Evolutionary conservation across 1,140 invertebrate species (phyloP), one percentile per base, ranked within the genome.

Genomic region (Agrypnia vestita): DNA sequence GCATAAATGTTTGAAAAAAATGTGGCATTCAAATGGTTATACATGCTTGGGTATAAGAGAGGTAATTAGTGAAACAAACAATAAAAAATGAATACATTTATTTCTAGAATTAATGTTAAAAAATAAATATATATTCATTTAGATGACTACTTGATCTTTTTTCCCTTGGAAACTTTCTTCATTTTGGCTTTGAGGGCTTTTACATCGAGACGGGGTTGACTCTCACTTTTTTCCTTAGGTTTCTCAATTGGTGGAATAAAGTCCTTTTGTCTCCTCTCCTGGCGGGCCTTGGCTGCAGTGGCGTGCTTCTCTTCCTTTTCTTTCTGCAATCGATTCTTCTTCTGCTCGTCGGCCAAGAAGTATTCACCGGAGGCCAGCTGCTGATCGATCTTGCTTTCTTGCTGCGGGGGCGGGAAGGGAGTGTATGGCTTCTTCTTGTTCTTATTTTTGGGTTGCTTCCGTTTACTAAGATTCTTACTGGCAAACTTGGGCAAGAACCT

Each of bases 401-500:
- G 91, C 86, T 97, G 97, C 7, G 95, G 91, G 11, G 98, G 98
- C 80, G 99, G 99, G 92, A 99, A 99, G 43, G 98, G 98, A 79
- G 97, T 99, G 85, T 99, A 99, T 13, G 94, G 93, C 87, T 97
- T 96, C 90, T 99, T 99, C 1, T 91, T 90, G 84, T 93, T 93
- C 85, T 94, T 95, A 86, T 95, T 95, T 82, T 95, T 97, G 84
- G 95, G 95, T 61, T 97, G 95, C 86, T 98, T 91, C 89, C 95
- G 97, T 89, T 96, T 97, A 85, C 91, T 94, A 1, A 97, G 92
- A 91, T 96, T 99, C 87, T 98, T 99, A 83, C 93, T 95, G 84
- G 95, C 97, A 86, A 99, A 99, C 84, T 97, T 98, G 0, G 99
- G 99, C 78, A 99, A 87, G 88, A 99, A 99, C 79, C 97, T 91